These are phyloP conservation scores for Neostethus bicornis DNA, from an alignment of 2,797 vertebrate species.

Conservation along the genomic window DNA sequence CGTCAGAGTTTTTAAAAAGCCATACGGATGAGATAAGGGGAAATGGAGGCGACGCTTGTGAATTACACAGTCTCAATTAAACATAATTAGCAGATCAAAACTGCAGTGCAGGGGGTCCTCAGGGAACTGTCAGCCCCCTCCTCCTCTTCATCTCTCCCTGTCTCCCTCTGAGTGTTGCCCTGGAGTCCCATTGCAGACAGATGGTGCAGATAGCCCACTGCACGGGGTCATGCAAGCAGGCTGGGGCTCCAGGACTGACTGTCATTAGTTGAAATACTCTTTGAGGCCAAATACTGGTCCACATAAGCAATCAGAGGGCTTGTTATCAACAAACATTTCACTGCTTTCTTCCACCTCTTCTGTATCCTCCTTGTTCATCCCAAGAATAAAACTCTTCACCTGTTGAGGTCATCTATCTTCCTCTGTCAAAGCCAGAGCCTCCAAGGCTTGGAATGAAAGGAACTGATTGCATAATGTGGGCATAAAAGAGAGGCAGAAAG, in stretches of 20 bases:
- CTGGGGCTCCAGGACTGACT: constrained; percentile 39
- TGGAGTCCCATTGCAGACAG: constrained; percentile 69
- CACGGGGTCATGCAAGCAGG: constrained; percentile 64
- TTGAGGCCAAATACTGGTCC: constrained; percentile 17
- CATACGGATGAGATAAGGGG: constrained; percentile 47
- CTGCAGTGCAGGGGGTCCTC: constrained; percentile 56
- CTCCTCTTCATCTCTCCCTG: not conserved
- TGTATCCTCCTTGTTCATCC: constrained; percentile 34
- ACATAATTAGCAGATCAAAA: constrained; percentile 72
- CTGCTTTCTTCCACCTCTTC: constrained; percentile 34
- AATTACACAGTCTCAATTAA: constrained; percentile 71
- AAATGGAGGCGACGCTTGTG: constrained; percentile 34
- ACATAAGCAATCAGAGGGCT: constrained; percentile 41
- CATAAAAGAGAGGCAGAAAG: constrained; percentile 53
- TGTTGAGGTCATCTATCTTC: constrained; percentile 71
- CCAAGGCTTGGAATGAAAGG: constrained; percentile 63
- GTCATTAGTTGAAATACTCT: constrained; percentile 42
- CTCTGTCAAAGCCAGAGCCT: constrained; percentile 60
- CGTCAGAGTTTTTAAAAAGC: constrained; percentile 39
- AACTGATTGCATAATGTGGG: constrained; percentile 65
- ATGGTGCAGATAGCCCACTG: constrained; percentile 59
- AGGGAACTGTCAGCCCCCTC: constrained; percentile 41
- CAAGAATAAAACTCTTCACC: constrained; percentile 69
- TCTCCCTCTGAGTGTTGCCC: constrained; percentile 57
- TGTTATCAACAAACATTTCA: constrained; percentile 48